Evolutionary conservation across 2,888 invertebrate genomes (phyloP).

Genomic region (Lissonota sp.): DNA sequence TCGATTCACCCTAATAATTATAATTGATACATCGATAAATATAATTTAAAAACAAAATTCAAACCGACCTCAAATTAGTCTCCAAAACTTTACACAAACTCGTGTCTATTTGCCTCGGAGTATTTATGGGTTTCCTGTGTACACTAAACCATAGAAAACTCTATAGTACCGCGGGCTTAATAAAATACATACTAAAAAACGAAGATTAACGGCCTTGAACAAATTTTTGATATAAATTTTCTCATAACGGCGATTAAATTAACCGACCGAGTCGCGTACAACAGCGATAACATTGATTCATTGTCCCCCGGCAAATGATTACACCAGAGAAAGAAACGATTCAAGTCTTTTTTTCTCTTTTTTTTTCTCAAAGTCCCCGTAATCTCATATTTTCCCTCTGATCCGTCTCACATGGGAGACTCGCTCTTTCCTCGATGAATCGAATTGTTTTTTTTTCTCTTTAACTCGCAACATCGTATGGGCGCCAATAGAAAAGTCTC

Average conservation of each 20-base stretch:
- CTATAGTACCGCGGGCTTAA: too few species aligned
- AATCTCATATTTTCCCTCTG: conserved; percentile 10
- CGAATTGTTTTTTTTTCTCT: conserved; percentile 17
- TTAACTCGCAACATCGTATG: neutral
- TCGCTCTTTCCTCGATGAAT: conserved; percentile 16
- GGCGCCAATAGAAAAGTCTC: neutral
- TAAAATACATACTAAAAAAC: too few species aligned
- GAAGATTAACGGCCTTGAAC: neutral
- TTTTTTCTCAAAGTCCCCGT: neutral
- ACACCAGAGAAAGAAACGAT: too few species aligned
- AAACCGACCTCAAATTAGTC: too few species aligned
- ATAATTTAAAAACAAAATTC: too few species aligned
- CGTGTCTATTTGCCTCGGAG: too few species aligned
- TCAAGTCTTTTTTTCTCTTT: too few species aligned
- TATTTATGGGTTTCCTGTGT: too few species aligned
- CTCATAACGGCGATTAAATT: neutral
- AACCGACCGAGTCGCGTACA: neutral
- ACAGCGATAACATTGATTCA: neutral
- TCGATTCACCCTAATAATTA: too few species aligned
- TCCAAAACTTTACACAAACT: too few species aligned
- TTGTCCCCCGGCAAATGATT: neutral
- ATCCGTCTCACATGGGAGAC: neutral
- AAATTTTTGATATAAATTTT: neutral
- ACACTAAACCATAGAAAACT: too few species aligned
- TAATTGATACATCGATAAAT: too few species aligned